phyloP scores from a whole-genome alignment of 2,888 invertebrate genomes.

The Caenorhabditis drosophilae region DNA sequence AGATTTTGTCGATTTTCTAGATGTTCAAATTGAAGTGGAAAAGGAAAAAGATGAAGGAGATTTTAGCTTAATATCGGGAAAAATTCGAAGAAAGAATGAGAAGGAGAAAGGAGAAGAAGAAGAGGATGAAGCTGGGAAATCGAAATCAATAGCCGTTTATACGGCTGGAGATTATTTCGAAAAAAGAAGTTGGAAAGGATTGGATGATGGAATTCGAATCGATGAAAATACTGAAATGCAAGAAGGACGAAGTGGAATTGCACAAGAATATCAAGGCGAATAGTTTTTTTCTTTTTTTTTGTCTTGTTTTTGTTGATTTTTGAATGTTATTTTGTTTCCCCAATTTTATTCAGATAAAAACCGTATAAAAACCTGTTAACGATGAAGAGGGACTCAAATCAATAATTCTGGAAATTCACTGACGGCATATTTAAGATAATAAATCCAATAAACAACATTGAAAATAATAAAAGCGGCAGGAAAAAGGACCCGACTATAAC shows the following conservation, averaged over 20 bases:
- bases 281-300: not conserved
- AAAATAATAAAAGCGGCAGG: slow-evolving; percentile 61
- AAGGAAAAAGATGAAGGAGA: slow-evolving; percentile 51
- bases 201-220: slow-evolving; percentile 78
- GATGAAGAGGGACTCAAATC: too few species aligned
- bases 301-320: slow-evolving; percentile 6
- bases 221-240: slow-evolving; percentile 75
- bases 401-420: slow-evolving; percentile 23
- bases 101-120: slow-evolving; percentile 19
- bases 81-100: slow-evolving; percentile 43
- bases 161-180: slow-evolving; percentile 75
- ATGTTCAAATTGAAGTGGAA: slow-evolving; percentile 43
- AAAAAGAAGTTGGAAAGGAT: slow-evolving; percentile 82
- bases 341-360: too few species aligned
- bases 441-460: slow-evolving; percentile 62
- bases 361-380: not conserved
- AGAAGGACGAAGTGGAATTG: slow-evolving; percentile 67
- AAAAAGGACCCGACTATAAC: slow-evolving; percentile 54
- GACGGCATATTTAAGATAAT: slow-evolving; percentile 52
- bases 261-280: slow-evolving; percentile 31
- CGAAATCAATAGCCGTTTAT: slow-evolving; percentile 37
- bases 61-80: slow-evolving; percentile 63
- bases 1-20: slow-evolving; percentile 55
- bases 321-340: not conserved
- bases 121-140: slow-evolving; percentile 26